Base-by-base conservation (phyloP, 2,888 invertebrate species). In the Hirtodrosophila histrioides region DNA sequence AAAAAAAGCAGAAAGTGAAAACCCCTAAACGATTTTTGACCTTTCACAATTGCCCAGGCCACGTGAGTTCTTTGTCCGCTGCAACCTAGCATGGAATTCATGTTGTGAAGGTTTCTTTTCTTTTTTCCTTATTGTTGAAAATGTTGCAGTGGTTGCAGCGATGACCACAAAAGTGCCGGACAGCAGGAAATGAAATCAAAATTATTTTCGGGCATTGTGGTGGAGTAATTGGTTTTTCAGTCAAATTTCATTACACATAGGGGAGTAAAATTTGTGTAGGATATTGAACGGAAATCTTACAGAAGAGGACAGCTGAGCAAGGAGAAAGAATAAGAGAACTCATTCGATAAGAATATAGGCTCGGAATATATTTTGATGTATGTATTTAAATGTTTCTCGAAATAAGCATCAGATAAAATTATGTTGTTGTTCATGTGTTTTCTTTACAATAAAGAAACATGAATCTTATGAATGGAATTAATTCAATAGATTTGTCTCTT, bases 121-220 rank as follows among this genome's bases (percentile, higher is more conserved):
- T 29, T 33, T 61, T 40, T 11, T 51, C 33, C 40, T 45, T 41
- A 24, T 64, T 78, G 51, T 61, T 69, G 60, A 51, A 60, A 61
- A 65, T 73, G 66, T 63, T 63, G 82, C 75, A 66, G 69, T 78
- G 85, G 66, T 65, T 65, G 65, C 71, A 10, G 56, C 51, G 39
- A 41, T 74, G 74, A 81, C 80, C 80, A 87, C 80, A 81, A 85
- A 81, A 74, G 77, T 68, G 79, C 55, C 51, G 67, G 41, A 62
- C 46, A 51, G 62, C 73, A 74, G 84, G 80, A 63, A 73, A 80
- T 61, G 69, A 81, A 81, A 87, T 81, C 81, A 73, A 81, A 81
- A 85, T 87, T 78, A 81, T 80, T 87, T 81, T 85, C 63, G 75
- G 71, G 46, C 66, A 82, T 81, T 81, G 81, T 85, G 81, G 88